Evolutionary conservation across 1,140 invertebrate species (phyloP), one percentile per base, ranked within the genome.

Genomic region (Eriocheir sinensis): DNA sequence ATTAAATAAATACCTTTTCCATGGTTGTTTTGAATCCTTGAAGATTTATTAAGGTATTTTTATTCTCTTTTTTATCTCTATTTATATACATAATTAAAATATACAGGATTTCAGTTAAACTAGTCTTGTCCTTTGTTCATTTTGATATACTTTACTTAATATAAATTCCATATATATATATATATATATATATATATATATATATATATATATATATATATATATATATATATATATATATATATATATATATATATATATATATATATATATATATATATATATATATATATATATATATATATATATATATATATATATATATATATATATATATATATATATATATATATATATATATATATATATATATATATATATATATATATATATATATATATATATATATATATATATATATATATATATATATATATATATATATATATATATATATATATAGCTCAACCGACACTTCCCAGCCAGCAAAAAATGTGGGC

Each of bases 1-100:
- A 92, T 72, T 92, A 44, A 92, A 92, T 83, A 92, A 92, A 92
- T 81, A 92, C 79, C 91, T 92, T 92, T 92, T 92, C 32, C 27
- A 85, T 85, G 27, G 60, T 21, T 72, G 8, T 72, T 72, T 72
- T 72, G 8, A 72, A 72, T 72, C 60, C 60, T 40, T 27, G 27
- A n/a, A n/a, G n/a, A 34, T 0, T 36, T 86, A 86, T 86, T 27
- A 32, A 34, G 27, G 40, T 30, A 86, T 17, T 17, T 32, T 27
- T 85, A 85, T 85, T 27, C 32, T 0, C 17, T n/a, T 30, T 30
- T 30, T 21, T 85, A 85, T 85, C 15, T 30, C 12, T 85, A 17
- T 27, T 12, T 34, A 85, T 34, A 17, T 27, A n/a, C n/a, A n/a
- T n/a, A n/a, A n/a, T n/a, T n/a, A n/a, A n/a, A n/a, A n/a, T n/a